These are phyloP conservation scores for Antheraea mylitta DNA, from an alignment of 1,140 invertebrate genomes.

Conservation along the genomic window DNA sequence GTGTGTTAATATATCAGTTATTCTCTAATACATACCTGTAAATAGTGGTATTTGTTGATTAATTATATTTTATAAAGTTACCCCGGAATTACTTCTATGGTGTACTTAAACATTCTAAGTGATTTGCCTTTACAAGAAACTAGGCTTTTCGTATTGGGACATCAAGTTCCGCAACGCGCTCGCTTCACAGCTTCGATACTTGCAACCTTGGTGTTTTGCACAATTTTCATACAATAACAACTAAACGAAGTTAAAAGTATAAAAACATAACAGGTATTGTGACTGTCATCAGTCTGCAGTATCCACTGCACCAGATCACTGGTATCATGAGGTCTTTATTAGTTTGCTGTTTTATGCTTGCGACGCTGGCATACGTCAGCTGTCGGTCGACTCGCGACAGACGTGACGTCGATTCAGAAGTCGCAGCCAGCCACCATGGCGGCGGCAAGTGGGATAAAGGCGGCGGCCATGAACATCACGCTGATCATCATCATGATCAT, in stretches of 20 bases:
- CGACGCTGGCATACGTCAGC: constrained; percentile 59
- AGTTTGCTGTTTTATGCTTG: constrained; percentile 52
- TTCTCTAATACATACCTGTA: no score
- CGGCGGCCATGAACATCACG: constrained; percentile 76
- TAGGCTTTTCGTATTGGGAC: constrained; percentile 38
- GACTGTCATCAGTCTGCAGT: constrained; percentile 58
- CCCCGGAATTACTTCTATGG: neutral
- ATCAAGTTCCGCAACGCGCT: constrained; percentile 51
- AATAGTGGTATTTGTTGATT: no score
- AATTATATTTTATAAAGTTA: neutral
- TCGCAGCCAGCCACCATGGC: constrained; percentile 74
- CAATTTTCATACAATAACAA: constrained; percentile 60
- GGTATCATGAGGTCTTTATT: constrained; percentile 60
- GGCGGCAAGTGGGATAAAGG: constrained; percentile 78
- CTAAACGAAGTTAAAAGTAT: constrained; percentile 57
- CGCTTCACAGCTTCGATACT: constrained; percentile 37
- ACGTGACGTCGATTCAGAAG: constrained; percentile 77
- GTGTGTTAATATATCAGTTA: no score
- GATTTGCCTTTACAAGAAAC: constrained; percentile 6
- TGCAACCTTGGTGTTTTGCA: constrained; percentile 68
- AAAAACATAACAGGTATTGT: constrained; percentile 50
- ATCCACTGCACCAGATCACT: constrained; percentile 41
- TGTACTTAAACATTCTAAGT: neutral
- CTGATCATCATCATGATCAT: constrained; percentile 74
- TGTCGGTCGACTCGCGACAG: constrained; percentile 48